These are phyloP conservation scores for Diuraphis noxia DNA, from an alignment of 1,140 invertebrate species.

Conservation along the genomic window DNA sequence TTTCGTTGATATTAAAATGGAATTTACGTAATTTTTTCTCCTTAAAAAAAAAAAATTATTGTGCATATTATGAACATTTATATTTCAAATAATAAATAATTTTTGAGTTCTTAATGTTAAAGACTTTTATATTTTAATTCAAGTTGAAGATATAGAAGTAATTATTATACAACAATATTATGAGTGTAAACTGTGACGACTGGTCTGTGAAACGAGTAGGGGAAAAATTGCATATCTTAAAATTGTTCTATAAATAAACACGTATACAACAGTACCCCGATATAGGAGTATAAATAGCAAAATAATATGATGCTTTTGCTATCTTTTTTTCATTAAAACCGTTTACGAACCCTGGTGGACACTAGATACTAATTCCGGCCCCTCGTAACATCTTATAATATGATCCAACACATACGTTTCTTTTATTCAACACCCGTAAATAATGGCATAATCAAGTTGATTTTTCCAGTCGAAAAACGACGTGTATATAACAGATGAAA, in stretches of 20 bases:
- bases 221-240: neutral
- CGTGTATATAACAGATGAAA: neutral
- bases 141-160: neutral
- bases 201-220: neutral
- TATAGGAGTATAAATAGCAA: neutral
- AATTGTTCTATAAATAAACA: neutral
- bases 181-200: neutral
- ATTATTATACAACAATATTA: neutral
- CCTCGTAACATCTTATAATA: neutral
- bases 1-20: constrained; percentile 24
- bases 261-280: no score
- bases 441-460: constrained; percentile 18
- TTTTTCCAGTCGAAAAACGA: neutral
- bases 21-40: constrained; percentile 28
- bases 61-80: neutral
- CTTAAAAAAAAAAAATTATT: constrained; percentile 1
- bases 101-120: neutral
- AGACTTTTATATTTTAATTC: neutral
- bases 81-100: neutral
- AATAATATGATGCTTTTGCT: neutral
- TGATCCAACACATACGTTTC: neutral
- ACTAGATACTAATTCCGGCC: neutral
- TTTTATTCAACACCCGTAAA: neutral
- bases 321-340: neutral
- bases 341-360: neutral